Base-by-base conservation (phyloP, 1,140 invertebrate species). In the Geopemphigus sp. region DNA sequence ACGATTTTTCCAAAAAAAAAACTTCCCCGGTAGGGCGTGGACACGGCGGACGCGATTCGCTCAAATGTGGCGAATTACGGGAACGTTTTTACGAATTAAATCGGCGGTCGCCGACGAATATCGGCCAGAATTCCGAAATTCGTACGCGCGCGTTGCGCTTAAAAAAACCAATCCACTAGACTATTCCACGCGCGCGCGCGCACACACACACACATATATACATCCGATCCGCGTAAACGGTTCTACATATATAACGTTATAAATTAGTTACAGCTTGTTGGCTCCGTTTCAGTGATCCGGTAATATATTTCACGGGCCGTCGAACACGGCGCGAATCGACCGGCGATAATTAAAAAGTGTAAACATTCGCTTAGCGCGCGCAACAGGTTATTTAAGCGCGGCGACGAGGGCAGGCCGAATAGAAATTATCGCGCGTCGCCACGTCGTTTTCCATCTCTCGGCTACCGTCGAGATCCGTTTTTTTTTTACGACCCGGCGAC, bases 181-280 rank as follows among this genome's bases (percentile, higher is more conserved):
- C 8, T 45, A 45, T 45, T 5, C 39, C 54, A n/a, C 54, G 24
- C 24, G 15, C 57, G 24, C 24, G 19, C n/a, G n/a, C n/a, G n/a
- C n/a, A n/a, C n/a, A n/a, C n/a, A n/a, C n/a, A n/a, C n/a, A n/a
- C n/a, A 22, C 22, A 56, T 15, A 17, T 17, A 5, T n/a, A 14
- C 5, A 56, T 17, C n/a, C 19, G 6, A 11, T 57, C n/a, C 4
- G n/a, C 32, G 15, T 29, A 26, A 47, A 76, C 22, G 22, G 5
- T 47, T n/a, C n/a, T 76, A 4, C 50, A 57, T 5, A 50, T 57
- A 50, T 50, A 61, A n/a, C n/a, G 47, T 76, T 76, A 61, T 61
- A 61, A 76, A 76, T 76, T 76, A 76, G 57, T 61, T 19, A 76
- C 39, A 29, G 73, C 19, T 26, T 19, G 39, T 76, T 76, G 73